Conservation (phyloP, 2,113 vertebrate species). For the Lepus europaeus region DNA sequence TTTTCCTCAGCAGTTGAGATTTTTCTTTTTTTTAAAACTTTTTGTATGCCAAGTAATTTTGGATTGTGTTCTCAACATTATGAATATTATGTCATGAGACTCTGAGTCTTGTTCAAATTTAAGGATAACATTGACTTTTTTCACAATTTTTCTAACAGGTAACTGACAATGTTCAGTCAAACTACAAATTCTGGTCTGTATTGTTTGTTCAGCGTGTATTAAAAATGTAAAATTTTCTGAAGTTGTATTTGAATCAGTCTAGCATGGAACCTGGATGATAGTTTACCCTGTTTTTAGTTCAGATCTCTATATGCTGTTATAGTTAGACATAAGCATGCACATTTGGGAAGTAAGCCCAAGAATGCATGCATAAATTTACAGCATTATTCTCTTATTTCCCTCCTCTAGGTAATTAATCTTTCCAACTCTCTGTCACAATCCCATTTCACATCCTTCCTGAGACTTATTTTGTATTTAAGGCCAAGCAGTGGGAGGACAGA, state of each 20-base stretch:
- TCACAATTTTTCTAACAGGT: neutral
- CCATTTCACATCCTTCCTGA: neutral
- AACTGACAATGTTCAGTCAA: neutral
- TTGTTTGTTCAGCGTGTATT: neutral
- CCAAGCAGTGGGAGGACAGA: neutral
- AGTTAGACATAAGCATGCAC: neutral
- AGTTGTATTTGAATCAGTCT: neutral
- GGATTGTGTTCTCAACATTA: neutral
- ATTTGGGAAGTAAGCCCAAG: neutral
- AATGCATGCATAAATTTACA: neutral
- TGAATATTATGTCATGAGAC: slow-evolving; percentile 27
- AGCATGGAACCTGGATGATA: neutral
- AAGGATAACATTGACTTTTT: neutral
- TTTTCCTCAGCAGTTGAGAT: neutral
- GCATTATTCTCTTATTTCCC: neutral
- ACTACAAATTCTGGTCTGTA: neutral
- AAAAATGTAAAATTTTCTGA: neutral
- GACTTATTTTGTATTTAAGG: neutral
- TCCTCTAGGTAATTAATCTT: neutral
- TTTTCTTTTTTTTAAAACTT: neutral
- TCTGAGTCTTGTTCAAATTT: neutral
- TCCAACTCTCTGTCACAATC: neutral
- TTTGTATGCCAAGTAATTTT: neutral
- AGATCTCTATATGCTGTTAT: neutral
- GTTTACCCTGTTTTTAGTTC: neutral